Base-by-base conservation (phyloP, 2,888 invertebrate genomes). In the Macrostomum cliftonense region DNA sequence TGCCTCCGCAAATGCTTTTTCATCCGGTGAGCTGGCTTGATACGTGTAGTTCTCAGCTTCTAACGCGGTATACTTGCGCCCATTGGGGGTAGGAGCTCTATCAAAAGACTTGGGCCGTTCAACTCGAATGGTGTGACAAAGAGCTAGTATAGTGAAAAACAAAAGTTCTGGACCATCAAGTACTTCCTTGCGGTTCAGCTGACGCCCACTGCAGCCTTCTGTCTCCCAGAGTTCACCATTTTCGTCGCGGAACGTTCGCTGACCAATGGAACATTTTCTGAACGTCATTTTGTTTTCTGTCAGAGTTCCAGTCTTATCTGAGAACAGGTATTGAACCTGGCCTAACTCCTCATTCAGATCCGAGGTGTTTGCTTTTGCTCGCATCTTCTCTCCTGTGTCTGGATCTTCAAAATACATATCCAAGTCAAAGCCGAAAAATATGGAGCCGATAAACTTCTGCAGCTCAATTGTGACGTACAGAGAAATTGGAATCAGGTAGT, bases 1-100 rank as follows among this genome's bases (percentile, higher is more conserved):
- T 1, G 84, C 85, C 65, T 87, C 87, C 0, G 89, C 82, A 14
- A 91, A 71, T 0, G 89, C 87, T 58, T 88, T 87, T 66, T 89
- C 89, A 68, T 91, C 89, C 0, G 89, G 87, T 61, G 88, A 88
- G 21, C 84, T 81, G 0, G 70, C 66, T 47, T 70, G 64, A 52
- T 68, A 70, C 5, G 28, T 28, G 28, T 28, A 28, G 9, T 28
- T 9, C 28, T 28, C 28, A 4, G 28, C 28, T 28, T 28, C 28
- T 7, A 28, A 9, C 9, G 28, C 9, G 9, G 28, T 7, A 9
- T 7, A 28, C 9, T 4, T 9, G 9, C 9, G 9, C 28, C 28
- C 5, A 28, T 28, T 28, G 4, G 4, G 28, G 5, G 4, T 9
- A 28, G n/a, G n/a, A n/a, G 4, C 28, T 7, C 9, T 28, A 9